A percentile compares a stretch with the other conserved stretches of the same genome.
Evolutionary conservation across 2,888 invertebrate genomes (phyloP).

Genomic region (Chironomus tentans): DNA sequence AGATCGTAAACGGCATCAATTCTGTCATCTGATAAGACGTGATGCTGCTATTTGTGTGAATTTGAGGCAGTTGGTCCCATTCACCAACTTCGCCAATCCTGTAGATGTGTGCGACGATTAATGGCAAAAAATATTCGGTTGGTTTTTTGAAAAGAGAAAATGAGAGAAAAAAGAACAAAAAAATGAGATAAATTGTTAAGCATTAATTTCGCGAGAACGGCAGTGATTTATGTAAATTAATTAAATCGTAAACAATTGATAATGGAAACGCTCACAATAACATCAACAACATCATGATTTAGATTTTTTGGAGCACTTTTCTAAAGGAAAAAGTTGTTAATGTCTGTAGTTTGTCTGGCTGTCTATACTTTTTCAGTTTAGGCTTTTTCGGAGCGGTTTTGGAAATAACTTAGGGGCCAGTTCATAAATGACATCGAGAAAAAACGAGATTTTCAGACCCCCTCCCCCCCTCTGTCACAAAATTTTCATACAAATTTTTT

Average conservation of each 20-base stretch:
- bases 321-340: no score
- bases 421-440: no score
- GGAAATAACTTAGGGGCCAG: no score
- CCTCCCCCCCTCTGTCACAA: no score
- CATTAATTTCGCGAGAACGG: background rate
- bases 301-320: background rate
- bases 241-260: conserved; percentile 16
- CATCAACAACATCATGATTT: background rate
- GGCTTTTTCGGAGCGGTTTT: no score
- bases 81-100: conserved; percentile 60
- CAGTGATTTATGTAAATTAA: conserved; percentile 20
- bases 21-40: conserved; percentile 57
- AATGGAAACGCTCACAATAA: conserved; percentile 1
- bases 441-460: no score
- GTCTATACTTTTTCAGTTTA: no score
- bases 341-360: no score
- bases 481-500: no score
- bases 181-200: conserved; percentile 25
- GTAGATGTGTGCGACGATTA: conserved; percentile 11
- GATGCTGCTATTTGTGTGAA: conserved; percentile 53
- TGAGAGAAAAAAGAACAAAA: conserved; percentile 34
- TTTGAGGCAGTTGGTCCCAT: conserved; percentile 54
- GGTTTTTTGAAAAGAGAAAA: conserved; percentile 24
- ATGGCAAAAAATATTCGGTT: background rate
- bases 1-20: conserved; percentile 63